Evolutionary conservation across 2,113 vertebrate species (phyloP), one percentile per base, ranked within the genome.

Genomic region (Chlorocebus sabaeus): DNA sequence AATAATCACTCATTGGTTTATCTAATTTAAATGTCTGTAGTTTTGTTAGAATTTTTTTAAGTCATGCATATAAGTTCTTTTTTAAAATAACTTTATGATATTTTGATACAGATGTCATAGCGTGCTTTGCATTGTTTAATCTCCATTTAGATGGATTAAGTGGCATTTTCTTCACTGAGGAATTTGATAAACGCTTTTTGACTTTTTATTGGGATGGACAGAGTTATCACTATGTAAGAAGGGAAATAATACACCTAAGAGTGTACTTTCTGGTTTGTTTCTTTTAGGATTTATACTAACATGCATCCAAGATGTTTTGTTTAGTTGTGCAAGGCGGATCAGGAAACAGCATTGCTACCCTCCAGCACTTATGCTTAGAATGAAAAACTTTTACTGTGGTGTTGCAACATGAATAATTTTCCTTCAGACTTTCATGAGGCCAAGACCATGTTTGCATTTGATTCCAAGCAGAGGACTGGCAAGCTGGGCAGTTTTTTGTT

Each of bases 31-130:
- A 52, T 61, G 52, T 89, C 89, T 79, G 22, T 89, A 43, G 27
- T 57, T 89, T 92, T 86, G 55, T 92, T 91, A 72, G 17, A 52
- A 88, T 97, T 92, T 85, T 52, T 84, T 91, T 48, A 92, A 95
- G 61, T 82, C 5, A 18, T 80, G 3, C 5, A 76, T 64, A 45
- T 86, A 86, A 87, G n/a, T 93, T 93, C 16, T 87, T 82, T 94
- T 70, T 59, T 92, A 3, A 30, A 83, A 82, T 78, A 82, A 10
- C 16, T 93, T 93, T 81, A 8, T 67, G 10, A 59, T 89, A 82
- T 10, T 73, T 96, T 89, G 7, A 86, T 79, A 38, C 27, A 90
- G 59, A 68, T 82, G 9, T 30, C 57, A 3, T 38, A 68, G 22
- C 38, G 72, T 78, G n/a, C 11, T 93, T 94, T 80, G 68, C 30